These are phyloP conservation scores for Eulemur rufifrons DNA, from an alignment of 2,113 vertebrate genomes.

Conservation along the genomic window DNA sequence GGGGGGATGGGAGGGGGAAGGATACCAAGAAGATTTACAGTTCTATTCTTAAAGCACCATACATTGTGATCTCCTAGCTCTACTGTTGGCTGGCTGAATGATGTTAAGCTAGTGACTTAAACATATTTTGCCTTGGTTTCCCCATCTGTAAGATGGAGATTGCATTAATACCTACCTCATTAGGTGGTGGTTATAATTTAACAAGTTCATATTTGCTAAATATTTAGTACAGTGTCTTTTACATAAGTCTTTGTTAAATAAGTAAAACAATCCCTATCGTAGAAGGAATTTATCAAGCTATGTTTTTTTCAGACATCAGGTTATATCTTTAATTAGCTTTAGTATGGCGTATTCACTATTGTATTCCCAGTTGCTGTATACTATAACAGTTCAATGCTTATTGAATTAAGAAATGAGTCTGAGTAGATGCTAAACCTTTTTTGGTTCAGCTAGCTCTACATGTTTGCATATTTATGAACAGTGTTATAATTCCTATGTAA, in stretches of 20 bases:
- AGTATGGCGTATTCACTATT: fast-evolving
- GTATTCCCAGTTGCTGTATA: background rate
- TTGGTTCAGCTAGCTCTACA: too few relatives aligned
- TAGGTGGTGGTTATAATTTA: background rate
- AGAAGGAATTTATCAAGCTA: background rate
- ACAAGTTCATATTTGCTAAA: background rate
- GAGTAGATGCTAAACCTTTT: background rate
- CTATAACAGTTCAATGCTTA: background rate
- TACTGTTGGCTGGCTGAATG: fast-evolving
- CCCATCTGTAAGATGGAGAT: background rate
- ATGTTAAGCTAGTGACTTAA: background rate
- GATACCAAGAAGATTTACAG: background rate
- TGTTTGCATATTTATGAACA: background rate
- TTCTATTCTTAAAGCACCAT: background rate
- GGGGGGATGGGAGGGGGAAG: fast-evolving
- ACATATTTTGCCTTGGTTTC: background rate
- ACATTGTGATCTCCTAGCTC: background rate
- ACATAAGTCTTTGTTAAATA: background rate
- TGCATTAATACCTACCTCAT: fast-evolving
- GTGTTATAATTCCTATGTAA: background rate
- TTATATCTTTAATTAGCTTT: background rate
- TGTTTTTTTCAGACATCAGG: background rate
- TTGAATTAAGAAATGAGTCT: background rate
- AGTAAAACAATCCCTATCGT: background rate
- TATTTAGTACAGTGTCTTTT: background rate